Base-by-base conservation (phyloP, 2,113 vertebrate species). In the Takifugu bimaculatus region DNA sequence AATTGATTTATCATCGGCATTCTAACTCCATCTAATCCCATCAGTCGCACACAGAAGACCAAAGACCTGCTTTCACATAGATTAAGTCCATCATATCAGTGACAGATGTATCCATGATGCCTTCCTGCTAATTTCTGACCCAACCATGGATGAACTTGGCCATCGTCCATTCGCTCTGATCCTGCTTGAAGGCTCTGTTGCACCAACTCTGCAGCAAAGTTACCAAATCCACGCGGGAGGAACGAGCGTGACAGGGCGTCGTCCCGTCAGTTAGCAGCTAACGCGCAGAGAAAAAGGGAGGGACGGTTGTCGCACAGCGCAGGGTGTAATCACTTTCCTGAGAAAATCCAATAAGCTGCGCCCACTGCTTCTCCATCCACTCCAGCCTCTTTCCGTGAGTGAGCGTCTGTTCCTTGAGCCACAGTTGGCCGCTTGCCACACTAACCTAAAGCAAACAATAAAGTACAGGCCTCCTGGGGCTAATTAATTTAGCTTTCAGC, bases 1-100 rank as follows among this genome's bases (percentile, higher is more conserved):
- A 81, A 86, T 86, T 84, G 82, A 86, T 83, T 85, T 74, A 84
- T 79, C 71, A 84, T 78, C 35, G 58, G 63, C 69, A 61, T 61
- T 76, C 72, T 52, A 74, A 68, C 57, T 66, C 63, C 26, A 4
- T 74, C 66, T 60, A 75, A 13, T 57, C 58, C 62, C 57, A 64
- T 77, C 78, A 74, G 49, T 65, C 68, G 63, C 68, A 56, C 53
- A 54, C 52, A 58, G 63, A 55, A 55, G 12, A 53, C 2, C 25
- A 50, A n/a, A 52, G 15, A 13, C 68, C 15, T 51, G 42, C 58
- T 27, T 29, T 44, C 51, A 25, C 57, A 53, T 32, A 50, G 50
- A 50, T 4, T 25, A 35, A 49, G 13, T 58, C 60, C 29, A 60
- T 68, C 47, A 75, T 47, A 29, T 48, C 14, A 50, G 10, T 39